Conservation (phyloP, 2,888 invertebrate genomes). For the Morinoia aosen region DNA sequence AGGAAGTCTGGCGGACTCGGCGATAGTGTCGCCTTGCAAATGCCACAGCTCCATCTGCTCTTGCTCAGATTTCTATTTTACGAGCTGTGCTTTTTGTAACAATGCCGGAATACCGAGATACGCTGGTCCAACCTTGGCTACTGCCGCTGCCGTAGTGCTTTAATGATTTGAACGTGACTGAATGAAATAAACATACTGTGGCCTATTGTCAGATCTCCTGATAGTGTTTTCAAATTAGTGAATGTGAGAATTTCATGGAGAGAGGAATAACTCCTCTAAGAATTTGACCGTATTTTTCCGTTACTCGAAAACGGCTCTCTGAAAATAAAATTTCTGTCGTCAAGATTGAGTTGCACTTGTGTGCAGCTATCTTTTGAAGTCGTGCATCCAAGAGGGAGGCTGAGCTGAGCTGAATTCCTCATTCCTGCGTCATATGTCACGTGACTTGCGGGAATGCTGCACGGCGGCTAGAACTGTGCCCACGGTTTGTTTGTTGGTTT, state of each 20-base stretch:
- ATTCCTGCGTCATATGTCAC: background rate
- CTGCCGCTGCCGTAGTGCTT: background rate
- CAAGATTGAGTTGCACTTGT: background rate
- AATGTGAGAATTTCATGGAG: background rate
- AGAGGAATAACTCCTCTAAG: background rate
- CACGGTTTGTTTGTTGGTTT: background rate
- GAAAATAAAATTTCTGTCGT: background rate
- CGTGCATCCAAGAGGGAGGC: background rate
- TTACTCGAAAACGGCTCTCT: background rate
- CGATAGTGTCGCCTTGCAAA: background rate
- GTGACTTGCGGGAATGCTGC: background rate
- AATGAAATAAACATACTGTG: background rate
- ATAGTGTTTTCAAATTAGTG: background rate
- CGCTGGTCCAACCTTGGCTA: background rate
- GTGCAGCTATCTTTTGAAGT: background rate
- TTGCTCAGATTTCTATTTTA: background rate
- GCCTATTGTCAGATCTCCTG: background rate
- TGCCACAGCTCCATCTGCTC: slow-evolving; percentile 26
- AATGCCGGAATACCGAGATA: slow-evolving; percentile 2
- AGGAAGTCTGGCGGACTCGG: slow-evolving; percentile 26
- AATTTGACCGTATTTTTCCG: background rate
- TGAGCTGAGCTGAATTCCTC: background rate
- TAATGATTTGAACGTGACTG: background rate
- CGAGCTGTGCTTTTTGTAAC: background rate
- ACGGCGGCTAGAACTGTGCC: background rate